Base-by-base conservation (phyloP, 2,888 invertebrate species). In the Sinelater perroti region DNA sequence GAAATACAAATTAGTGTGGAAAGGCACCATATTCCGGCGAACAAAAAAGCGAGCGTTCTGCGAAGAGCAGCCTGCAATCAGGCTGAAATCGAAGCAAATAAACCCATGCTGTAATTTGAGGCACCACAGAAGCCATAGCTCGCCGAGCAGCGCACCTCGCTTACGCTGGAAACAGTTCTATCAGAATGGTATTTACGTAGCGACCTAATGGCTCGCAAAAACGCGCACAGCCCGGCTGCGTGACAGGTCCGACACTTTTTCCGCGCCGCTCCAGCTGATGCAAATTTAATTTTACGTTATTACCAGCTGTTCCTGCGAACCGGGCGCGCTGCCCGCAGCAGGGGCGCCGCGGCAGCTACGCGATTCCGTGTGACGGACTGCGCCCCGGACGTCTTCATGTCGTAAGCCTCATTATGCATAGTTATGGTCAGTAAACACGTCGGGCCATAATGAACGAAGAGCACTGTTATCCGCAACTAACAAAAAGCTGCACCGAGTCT, bases 41-140 rank as follows among this genome's bases (percentile, higher is more conserved):
- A 40, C 33, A 46, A 51, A 56, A 36, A 56, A 38, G 31, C 44
- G 33, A 44, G 35, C 31, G 42, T 35, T 21, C 18, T 47, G 26
- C 31, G 17, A 44, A 35, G 49, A 52, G 53, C 47, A 60, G 42
- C 56, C 31, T 64, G 54, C 60, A 62, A 66, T 64, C 64, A 64
- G 31, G 50, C 33, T 52, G 56, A 61, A 60, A 53, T 45, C 56
- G 61, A 56, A 60, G 55, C 60, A 62, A 64, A 64, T 66, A 61
- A 62, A 57, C 35, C 50, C 45, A 47, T 56, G 57, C 61, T 61
- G 49, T 64, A 65, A 65, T 65, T 64, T 61, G 60, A 56, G 47
- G 31, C 40, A 53, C 58, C 60, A 59, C 65, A 66, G 64, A 57
- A 66, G 63, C 65, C 61, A 62, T 52, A 56, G 36, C 45, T 46